These are phyloP conservation scores for Monoplex corrugatus DNA, from an alignment of 2,888 invertebrate genomes.

Conservation along the genomic window DNA sequence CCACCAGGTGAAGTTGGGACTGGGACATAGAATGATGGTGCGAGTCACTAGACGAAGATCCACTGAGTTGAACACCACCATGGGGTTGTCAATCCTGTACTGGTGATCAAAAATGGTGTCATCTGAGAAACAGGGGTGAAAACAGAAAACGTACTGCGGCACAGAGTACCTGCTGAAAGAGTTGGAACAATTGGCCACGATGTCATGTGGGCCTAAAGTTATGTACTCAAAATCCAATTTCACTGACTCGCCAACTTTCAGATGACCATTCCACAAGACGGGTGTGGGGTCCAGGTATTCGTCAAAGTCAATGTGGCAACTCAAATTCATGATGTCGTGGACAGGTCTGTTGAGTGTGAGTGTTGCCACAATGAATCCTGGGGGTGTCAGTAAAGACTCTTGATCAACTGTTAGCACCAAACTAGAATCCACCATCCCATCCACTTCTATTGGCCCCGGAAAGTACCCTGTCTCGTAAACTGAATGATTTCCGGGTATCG, in stretches of 20 bases:
- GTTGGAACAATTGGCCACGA: neutral
- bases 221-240: neutral
- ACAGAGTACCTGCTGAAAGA: too few species aligned
- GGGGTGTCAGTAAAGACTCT: neutral
- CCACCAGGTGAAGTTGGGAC: neutral
- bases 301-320: slow-evolving; percentile 5
- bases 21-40: slow-evolving; percentile 20
- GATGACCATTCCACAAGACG: neutral
- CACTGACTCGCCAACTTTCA: neutral
- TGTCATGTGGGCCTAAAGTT: neutral
- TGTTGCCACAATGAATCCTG: neutral
- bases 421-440: neutral
- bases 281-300: neutral
- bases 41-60: neutral
- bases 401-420: neutral
- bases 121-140: neutral
- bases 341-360: neutral
- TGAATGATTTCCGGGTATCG: too few species aligned
- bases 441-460: neutral
- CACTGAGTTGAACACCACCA: neutral
- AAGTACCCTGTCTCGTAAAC: neutral
- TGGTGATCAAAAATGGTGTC: slow-evolving; percentile 24
- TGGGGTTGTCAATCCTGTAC: neutral
- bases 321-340: neutral
- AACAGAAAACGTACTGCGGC: neutral